Base-by-base conservation (phyloP, 23 tunicate species). In the Styela plicata region DNA sequence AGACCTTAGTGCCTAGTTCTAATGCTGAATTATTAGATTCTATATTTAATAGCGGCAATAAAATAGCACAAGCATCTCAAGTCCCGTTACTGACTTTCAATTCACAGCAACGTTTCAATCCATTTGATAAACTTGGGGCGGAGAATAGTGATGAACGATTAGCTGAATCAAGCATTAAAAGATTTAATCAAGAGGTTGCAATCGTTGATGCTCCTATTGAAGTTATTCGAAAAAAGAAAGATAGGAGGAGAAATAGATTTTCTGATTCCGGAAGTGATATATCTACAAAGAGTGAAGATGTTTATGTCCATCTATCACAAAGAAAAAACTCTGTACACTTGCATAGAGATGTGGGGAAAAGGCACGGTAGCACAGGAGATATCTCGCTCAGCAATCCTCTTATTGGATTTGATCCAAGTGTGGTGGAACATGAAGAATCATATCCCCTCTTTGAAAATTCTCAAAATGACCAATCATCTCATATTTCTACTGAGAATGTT, bases 141-240 rank as follows among this genome's bases (percentile, higher is more conserved):
- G 22, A 52, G 13, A 1, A 1, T 7, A 57, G 44, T 33, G 30
- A 52, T 0, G 37, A 0, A 17, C 22, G 21, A 21, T 20, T 76
- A 0, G 63, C 29, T 3, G 52, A 26, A 24, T 20, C 25, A 22
- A 36, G 0, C 44, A 16, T 25, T 18, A 37, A 31, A 76, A 32
- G 78, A n/a, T 76, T 76, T 2, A 65, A 76, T 44, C 63, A 36
- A 44, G 24, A 76, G 28, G 26, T 76, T 7, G 67, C 64, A 21
- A 44, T 76, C 5, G 37, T 44, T 0, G 81, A 76, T 29, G 5
- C 66, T 1, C 81, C 81, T 23, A 76, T 76, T 44, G 81, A 76
- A 76, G 81, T 76, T 27, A n/a, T 26, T 22, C 23, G 66, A n/a
- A 67, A 67, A 67, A 44, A 44, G 57, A 71, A 71, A 32, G 16